These are phyloP conservation scores for Anarsia innoxiella DNA, from an alignment of 2,888 invertebrate species.

Conservation along the genomic window DNA sequence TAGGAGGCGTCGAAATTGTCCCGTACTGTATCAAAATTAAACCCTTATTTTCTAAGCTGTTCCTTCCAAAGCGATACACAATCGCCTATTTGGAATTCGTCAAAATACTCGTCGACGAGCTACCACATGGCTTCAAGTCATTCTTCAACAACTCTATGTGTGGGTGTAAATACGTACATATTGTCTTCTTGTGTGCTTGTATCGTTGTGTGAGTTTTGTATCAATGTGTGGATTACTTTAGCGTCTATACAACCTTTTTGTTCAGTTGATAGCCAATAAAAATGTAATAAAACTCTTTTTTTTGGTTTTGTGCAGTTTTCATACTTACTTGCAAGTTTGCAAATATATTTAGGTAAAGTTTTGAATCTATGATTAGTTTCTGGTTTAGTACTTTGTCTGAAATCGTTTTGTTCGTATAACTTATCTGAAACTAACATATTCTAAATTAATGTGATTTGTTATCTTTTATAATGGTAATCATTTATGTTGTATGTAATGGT, in stretches of 20 bases:
- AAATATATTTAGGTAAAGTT: too few species aligned
- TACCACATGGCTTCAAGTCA: slow-evolving; percentile 63
- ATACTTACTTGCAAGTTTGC: too few species aligned
- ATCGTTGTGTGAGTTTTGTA: slow-evolving; percentile 10
- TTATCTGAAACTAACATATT: too few species aligned
- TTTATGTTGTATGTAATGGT: too few species aligned
- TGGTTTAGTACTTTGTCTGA: too few species aligned
- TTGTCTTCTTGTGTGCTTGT: neutral
- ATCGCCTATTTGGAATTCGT: slow-evolving; percentile 65
- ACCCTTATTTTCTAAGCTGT: slow-evolving; percentile 1
- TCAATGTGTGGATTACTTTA: slow-evolving; percentile 18
- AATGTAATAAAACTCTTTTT: slow-evolving; percentile 9
- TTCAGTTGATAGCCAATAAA: slow-evolving; percentile 13
- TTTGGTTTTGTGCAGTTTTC: slow-evolving; percentile 7
- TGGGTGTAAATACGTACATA: slow-evolving; percentile 22
- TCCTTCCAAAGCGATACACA: slow-evolving; percentile 28
- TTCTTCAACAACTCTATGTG: slow-evolving; percentile 39
- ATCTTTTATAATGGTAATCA: too few species aligned
- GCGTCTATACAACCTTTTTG: slow-evolving; percentile 18
- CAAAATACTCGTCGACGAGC: slow-evolving; percentile 64
- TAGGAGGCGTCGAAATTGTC: too few species aligned
- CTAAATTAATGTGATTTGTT: too few species aligned
- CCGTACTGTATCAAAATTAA: too few species aligned
- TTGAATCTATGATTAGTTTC: too few species aligned
- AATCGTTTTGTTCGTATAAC: too few species aligned